Evolutionary conservation across 2,888 invertebrate species (phyloP).

Genomic region (Dryobota labecula): DNA sequence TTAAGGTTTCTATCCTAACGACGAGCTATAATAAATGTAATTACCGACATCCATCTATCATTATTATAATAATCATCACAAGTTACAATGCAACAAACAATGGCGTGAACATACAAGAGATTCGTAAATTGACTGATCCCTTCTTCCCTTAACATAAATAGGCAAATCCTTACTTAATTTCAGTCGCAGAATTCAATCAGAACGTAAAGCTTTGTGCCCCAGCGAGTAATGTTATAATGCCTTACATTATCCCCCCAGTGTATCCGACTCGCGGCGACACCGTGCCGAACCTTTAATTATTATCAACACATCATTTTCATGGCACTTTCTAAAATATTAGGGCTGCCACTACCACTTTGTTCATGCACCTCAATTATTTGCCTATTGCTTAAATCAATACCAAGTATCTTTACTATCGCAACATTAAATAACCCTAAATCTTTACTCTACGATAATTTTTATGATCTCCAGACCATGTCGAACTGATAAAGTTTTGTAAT

Average conservation of each 20-base stretch:
- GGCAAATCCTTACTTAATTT: constrained; percentile 90
- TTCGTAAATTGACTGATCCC: constrained; percentile 87
- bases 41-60: constrained; percentile 51
- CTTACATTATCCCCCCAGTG: constrained; percentile 86
- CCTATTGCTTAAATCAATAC: constrained; percentile 35
- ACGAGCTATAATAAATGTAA: constrained; percentile 35
- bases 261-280: constrained; percentile 82
- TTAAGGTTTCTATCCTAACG: constrained; percentile 17
- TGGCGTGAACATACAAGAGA: constrained; percentile 80
- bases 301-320: constrained; percentile 90
- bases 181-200: constrained; percentile 90
- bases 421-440: constrained; percentile 50
- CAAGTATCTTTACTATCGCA: constrained; percentile 32
- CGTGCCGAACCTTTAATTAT: constrained; percentile 89
- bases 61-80: constrained; percentile 52
- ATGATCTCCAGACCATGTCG: constrained; percentile 59
- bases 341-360: constrained; percentile 75
- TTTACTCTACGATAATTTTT: constrained; percentile 46
- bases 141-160: constrained; percentile 88
- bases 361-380: constrained; percentile 33
- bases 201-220: constrained; percentile 88
- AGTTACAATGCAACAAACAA: constrained; percentile 72
- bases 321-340: constrained; percentile 82
- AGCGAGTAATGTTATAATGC: constrained; percentile 89
- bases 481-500: constrained; percentile 63